Evolutionary conservation across 2,113 vertebrate genomes (phyloP).

Genomic region (Pteronura brasiliensis): DNA sequence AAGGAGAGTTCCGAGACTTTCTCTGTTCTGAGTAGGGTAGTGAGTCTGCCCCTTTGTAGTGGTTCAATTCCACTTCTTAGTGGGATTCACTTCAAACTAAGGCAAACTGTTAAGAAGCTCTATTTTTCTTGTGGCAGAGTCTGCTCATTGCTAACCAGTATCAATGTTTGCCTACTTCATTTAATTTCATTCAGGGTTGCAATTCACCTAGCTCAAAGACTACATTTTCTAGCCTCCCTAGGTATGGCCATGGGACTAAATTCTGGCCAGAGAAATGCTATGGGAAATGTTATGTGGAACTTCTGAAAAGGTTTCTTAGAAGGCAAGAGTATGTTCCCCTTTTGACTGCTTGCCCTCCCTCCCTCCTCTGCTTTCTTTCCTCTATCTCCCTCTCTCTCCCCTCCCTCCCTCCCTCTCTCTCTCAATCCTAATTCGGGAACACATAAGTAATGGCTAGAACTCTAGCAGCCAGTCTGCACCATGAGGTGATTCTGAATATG

Average conservation of each 20-base stretch:
- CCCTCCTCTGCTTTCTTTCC: not conserved
- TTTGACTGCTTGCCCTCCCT: not conserved
- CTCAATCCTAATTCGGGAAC: not conserved
- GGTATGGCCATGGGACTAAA: not conserved
- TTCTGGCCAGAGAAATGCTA: not conserved
- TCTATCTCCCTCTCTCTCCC: not conserved
- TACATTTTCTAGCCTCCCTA: not conserved
- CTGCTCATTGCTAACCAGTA: not conserved
- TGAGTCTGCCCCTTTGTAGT: not conserved
- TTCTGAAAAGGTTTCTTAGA: not conserved
- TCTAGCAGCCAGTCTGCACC: not conserved
- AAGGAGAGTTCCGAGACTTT: not conserved
- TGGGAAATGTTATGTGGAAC: not conserved
- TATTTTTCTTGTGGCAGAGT: not conserved
- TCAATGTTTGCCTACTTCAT: not conserved
- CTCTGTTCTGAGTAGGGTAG: not conserved
- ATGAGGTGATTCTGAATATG: not conserved
- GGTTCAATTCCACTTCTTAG: not conserved
- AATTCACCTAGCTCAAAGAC: not conserved
- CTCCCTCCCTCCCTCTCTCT: not conserved
- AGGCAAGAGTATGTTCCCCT: not conserved
- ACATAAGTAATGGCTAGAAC: not conserved
- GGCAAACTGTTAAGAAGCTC: not conserved
- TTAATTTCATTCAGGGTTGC: not conserved
- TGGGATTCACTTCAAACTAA: conserved; percentile 3